phyloP scores from a whole-genome alignment of 2,113 vertebrate species.

The Ammodytes marinus region DNA sequence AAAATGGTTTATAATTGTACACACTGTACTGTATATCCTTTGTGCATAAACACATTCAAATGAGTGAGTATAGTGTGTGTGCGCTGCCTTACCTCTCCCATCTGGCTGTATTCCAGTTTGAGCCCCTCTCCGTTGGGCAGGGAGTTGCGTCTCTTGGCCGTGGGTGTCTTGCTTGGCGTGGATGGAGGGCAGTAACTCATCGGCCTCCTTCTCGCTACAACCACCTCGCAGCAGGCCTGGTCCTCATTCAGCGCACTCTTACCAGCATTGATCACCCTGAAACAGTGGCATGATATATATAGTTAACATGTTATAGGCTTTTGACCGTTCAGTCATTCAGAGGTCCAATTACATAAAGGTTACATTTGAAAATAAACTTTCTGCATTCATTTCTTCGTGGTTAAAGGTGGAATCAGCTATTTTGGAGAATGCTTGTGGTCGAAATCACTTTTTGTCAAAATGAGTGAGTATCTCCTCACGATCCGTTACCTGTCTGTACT shows the following conservation, averaged over 20 bases:
- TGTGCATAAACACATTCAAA: background rate
- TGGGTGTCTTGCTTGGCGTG: constrained; percentile 75
- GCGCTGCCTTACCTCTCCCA: constrained; percentile 65
- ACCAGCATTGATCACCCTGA: constrained; percentile 82
- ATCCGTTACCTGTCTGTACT: no score
- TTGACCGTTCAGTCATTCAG: background rate
- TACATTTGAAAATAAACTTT: background rate
- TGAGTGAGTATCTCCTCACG: no score
- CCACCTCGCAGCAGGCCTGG: constrained; percentile 81
- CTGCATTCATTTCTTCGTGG: background rate
- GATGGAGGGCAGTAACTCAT: constrained; percentile 79
- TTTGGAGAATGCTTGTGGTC: no score
- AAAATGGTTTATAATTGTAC: background rate
- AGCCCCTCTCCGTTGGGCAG: constrained; percentile 80
- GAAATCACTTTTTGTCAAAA: no score
- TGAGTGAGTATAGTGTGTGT: background rate
- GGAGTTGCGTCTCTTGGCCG: constrained; percentile 76
- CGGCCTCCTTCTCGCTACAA: constrained; percentile 71
- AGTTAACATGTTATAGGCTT: constrained; percentile 4
- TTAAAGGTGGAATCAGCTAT: no score
- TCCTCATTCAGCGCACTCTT: constrained; percentile 81
- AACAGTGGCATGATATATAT: background rate
- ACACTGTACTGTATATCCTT: background rate
- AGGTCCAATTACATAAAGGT: background rate
- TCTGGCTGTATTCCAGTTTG: constrained; percentile 52